These are phyloP conservation scores for Clitarchus hookeri DNA, from an alignment of 2,888 invertebrate genomes.

Conservation along the genomic window DNA sequence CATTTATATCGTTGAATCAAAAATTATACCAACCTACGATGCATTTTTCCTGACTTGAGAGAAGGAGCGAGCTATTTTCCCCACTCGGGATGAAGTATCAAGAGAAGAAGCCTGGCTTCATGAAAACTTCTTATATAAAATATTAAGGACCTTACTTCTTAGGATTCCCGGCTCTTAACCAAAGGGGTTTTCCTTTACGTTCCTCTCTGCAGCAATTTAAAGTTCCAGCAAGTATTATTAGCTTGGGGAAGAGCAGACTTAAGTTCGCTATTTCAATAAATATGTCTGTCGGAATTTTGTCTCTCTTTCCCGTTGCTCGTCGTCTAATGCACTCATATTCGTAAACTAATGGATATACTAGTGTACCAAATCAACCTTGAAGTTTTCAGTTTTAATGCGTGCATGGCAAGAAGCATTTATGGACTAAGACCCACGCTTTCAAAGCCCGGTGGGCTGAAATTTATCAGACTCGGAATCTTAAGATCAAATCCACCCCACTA, in stretches of 20 bases:
- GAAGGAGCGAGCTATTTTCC: background rate
- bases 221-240: background rate
- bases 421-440: too few species aligned
- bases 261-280: background rate
- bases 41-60: too few species aligned
- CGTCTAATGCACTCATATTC: too few species aligned
- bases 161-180: background rate
- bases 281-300: background rate
- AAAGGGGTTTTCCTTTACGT: background rate
- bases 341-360: too few species aligned
- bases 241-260: background rate
- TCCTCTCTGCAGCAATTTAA: background rate
- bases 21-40: too few species aligned
- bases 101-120: background rate
- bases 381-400: too few species aligned
- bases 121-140: background rate
- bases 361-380: too few species aligned
- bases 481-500: too few species aligned
- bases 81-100: background rate
- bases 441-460: too few species aligned
- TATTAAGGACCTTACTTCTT: background rate
- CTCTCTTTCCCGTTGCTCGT: background rate
- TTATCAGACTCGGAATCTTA: too few species aligned
- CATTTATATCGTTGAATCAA: too few species aligned
- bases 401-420: too few species aligned